Evolutionary conservation across 2,888 invertebrate genomes (phyloP), one percentile per base, ranked within the genome.

Genomic region (Linhomoeus sp.): DNA sequence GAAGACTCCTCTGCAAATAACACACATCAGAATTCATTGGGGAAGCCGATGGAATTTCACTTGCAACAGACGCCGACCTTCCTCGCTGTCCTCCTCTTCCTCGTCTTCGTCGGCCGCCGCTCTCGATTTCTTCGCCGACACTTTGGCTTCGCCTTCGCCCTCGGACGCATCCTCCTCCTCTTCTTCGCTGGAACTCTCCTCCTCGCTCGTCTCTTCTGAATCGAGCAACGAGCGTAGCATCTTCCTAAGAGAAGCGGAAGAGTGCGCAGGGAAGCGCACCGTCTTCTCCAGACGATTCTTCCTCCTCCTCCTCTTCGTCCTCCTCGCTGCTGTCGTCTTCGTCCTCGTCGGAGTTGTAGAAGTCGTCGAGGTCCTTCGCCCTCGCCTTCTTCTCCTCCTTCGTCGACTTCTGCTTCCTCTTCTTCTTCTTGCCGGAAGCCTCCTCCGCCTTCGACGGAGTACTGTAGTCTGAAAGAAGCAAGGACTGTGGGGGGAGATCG

Each of bases 101-200:
- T 49, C 48, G 24, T 51, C 51, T 29, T 51, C 43, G 3, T 50
- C 50, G 33, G 48, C 50, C 24, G 37, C 50, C 20, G 33, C 50
- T 23, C 49, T 49, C 25, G 29, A 42, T 12, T 35, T 43, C 2
- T 58, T 57, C 3, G 44, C 79, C 78, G 53, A 71, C 70, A 52
- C 82, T 77, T 67, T 29, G 38, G 33, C 25, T 33, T 22, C 52
- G 24, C 49, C 50, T 45, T 54, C 54, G 7, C 49, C 52, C n/a
- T 53, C 53, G 25, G 47, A 45, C n/a, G 50, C 46, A 15, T 45
- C 45, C 15, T 50, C 48, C 38, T 49, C 49, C 25, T 56, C 53
- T 39, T 56, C 47, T 26, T 12, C 38, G 25, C 53, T 29, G 5
- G 29, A 12, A 5, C 7, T 12, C 12, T 29, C 37, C 5, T 37